Base-by-base conservation (phyloP, 1,140 invertebrate genomes). In the Drosophila willistoni region DNA sequence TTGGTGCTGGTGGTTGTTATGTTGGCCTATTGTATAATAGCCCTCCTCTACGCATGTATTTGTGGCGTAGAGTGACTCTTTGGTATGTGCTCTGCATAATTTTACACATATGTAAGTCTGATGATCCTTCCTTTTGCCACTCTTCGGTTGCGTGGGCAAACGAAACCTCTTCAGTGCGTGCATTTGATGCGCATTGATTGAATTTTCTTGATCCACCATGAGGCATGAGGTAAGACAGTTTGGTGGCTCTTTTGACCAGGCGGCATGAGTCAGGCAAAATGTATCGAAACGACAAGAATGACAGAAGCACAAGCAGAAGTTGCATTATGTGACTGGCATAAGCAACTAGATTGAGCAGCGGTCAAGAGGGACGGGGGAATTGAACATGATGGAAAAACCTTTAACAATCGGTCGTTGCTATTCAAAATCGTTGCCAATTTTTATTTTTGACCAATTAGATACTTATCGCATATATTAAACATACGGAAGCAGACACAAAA, bases 51-150 rank as follows among this genome's bases (percentile, higher is more conserved):
- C 36, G 36, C 64, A 51, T 51, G 17, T 51, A 13, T n/a, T 12
- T 76, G 68, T 80, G 73, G 69, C 67, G 44, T 51, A n/a, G 4
- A 51, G 44, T 51, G 44, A 51, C 44, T 51, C 44, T 51, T 51
- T 12, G 77, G 77, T 87, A 87, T 87, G 84, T 87, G 84, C 84
- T 87, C 84, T 84, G 84, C 84, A 87, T 87, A 87, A 89, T 90
- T 87, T 87, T 89, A 81, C 19, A 51, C 17, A 51, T 51, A n/a
- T 51, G 17, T 51, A 51, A 51, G 17, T 51, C 44, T 51, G 44
- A 51, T 84, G 84, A 86, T 87, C 65, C 72, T 76, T 64, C 72
- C 70, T 68, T 68, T 75, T 71, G 60, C 73, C 47, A 63, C 55
- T 29, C 22, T 33, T 39, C 33, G 39, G 36, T 47, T 56, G 81